Conservation (phyloP, 2,888 invertebrate species). For the Heliconius cydno region DNA sequence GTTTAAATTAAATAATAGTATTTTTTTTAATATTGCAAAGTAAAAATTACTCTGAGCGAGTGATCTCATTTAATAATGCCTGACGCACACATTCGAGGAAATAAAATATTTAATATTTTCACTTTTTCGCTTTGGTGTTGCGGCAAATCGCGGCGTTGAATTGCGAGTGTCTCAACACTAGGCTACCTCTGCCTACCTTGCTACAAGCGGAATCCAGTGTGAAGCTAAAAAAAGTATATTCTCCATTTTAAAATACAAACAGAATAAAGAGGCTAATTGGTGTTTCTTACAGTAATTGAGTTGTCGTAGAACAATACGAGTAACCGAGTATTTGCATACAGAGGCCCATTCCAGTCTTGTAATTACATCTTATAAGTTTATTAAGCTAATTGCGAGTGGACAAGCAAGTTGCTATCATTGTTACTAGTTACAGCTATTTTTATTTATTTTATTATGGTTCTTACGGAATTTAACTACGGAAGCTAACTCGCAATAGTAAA, state of each 20-base stretch:
- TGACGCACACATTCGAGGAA: too few species aligned
- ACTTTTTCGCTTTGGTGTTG: too few species aligned
- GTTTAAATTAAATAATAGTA: not conserved
- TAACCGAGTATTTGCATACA: slow-evolving; percentile 67
- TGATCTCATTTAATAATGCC: too few species aligned
- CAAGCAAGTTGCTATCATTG: slow-evolving; percentile 3
- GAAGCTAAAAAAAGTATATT: not conserved
- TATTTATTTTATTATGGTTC: not conserved
- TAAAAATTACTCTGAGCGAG: not conserved
- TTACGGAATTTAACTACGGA: not conserved
- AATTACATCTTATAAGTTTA: slow-evolving; percentile 40
- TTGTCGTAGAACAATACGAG: slow-evolving; percentile 70
- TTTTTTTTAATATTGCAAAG: not conserved
- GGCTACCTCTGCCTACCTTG: rapidly evolving
- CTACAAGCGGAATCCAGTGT: too few species aligned
- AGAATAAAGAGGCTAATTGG: slow-evolving; percentile 74
- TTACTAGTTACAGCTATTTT: not conserved
- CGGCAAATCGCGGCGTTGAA: too few species aligned
- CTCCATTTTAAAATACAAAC: slow-evolving; percentile 32
- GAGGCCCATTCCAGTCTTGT: slow-evolving; percentile 48
- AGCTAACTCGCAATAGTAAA: not conserved
- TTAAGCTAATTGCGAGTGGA: slow-evolving; percentile 23
- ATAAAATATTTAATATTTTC: too few species aligned
- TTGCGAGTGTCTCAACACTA: not conserved
- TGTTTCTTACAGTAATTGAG: slow-evolving; percentile 75